phyloP scores from a whole-genome alignment of 2,797 vertebrate species.

The Florisuga fusca region DNA sequence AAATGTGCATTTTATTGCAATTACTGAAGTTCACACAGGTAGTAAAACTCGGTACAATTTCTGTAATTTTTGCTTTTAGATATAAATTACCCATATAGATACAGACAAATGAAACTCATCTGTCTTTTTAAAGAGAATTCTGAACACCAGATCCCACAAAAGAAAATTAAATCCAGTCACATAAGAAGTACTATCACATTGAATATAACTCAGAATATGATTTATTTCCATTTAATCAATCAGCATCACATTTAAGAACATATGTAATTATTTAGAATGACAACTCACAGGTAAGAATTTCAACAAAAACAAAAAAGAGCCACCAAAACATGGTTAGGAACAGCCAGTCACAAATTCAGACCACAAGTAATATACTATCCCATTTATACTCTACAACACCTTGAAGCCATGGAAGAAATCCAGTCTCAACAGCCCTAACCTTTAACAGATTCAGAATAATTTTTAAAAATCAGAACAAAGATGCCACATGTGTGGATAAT shows the following conservation, averaged over 20 bases:
- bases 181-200: not conserved
- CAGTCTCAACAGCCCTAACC: not conserved
- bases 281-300: not conserved
- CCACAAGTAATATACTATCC: not conserved
- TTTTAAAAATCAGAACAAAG: not conserved
- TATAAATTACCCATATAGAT: not conserved
- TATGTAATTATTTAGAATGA: not conserved
- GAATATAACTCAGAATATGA: not conserved
- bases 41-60: not conserved
- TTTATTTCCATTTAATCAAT: not conserved
- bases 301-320: not conserved
- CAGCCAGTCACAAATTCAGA: not conserved
- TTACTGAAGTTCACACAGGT: not conserved
- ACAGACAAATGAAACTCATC: not conserved
- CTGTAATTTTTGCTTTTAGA: not conserved
- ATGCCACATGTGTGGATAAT: fast-evolving
- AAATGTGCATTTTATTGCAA: not conserved
- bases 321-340: not conserved
- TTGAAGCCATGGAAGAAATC: not conserved
- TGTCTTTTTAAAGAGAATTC: not conserved
- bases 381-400: not conserved
- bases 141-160: not conserved
- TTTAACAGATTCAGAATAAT: not conserved
- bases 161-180: not conserved
- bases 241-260: not conserved